Evolutionary conservation across 2,113 vertebrate genomes (phyloP), one percentile per base, ranked within the genome.

Genomic region (Antennarius striatus): DNA sequence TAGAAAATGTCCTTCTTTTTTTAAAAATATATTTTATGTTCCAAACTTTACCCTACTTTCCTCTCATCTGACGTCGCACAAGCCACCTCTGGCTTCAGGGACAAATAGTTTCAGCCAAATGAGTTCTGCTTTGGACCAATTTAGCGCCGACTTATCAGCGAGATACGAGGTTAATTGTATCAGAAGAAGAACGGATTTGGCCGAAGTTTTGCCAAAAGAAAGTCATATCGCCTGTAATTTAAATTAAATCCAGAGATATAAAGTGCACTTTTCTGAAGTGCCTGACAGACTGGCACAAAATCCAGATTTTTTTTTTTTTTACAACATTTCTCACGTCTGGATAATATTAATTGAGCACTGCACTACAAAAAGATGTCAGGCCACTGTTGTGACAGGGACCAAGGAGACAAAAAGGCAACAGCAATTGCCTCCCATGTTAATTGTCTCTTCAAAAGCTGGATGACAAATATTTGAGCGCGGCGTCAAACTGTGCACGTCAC

Each of bases 371-470:
- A 73, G 73, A 87, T 69, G 75, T 80, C 79, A 68, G 82, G 77
- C 63, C 66, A 67, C 53, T 77, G 74, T 67, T 62, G 77, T 77
- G 86, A 89, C 86, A 86, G 74, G 72, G 15, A 57, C 59, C 10
- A 56, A 53, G 48, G 42, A 79, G 63, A 88, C 75, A 65, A 74
- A 81, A 73, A 80, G 77, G 63, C 80, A 76, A 75, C 61, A 52
- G 74, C 79, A 82, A 87, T 83, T 76, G 81, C 76, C 79, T 87
- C 81, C 82, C 82, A 83, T 87, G 86, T 86, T 86, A 87, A 89
- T 87, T 82, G 81, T 87, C 76, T 81, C 82, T 83, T 90, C 86
- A 90, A 89, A 22, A 90, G 73, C 56, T 1, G 68, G 53, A 74
- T 56, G 81, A 68, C 59, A 87, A 66, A 75, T 59, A 82, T 83